A percentile compares a stretch with the other conserved stretches of the same genome.
These are phyloP conservation scores for Arenaria interpres DNA, from an alignment of 2,113 vertebrate species.

Conservation along the genomic window DNA sequence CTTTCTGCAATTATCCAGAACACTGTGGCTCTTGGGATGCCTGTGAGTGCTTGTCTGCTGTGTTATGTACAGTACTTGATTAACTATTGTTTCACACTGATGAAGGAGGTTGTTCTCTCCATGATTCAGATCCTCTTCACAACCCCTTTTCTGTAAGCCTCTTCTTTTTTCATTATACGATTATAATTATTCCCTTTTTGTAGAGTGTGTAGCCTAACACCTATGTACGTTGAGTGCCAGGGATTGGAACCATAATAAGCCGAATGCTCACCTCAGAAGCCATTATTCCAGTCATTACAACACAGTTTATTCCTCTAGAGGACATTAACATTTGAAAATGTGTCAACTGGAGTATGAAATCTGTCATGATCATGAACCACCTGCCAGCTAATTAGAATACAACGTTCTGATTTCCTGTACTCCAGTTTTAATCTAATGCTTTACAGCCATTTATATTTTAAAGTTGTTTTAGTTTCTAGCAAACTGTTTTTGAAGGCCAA, in stretches of 20 bases:
- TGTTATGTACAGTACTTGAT: constrained; percentile 54
- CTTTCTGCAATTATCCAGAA: constrained; percentile 12
- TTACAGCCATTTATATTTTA: constrained; percentile 52
- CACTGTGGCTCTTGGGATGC: background rate
- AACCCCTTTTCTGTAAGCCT: constrained; percentile 51
- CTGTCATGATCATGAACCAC: constrained; percentile 69
- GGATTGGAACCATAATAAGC: constrained; percentile 71
- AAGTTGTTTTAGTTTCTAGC: constrained; percentile 36
- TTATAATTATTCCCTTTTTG: constrained; percentile 71
- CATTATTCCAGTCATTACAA: constrained; percentile 78
- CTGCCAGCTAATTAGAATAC: constrained; percentile 74
- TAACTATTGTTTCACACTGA: constrained; percentile 64
- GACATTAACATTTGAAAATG: constrained; percentile 80
- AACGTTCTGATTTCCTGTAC: constrained; percentile 59
- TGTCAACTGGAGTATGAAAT: constrained; percentile 74
- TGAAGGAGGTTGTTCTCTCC: constrained; percentile 51
- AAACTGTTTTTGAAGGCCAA: constrained; percentile 34
- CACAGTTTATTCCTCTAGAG: constrained; percentile 71
- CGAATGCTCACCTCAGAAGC: constrained; percentile 73
- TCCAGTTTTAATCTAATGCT: constrained; percentile 43
- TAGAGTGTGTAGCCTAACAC: constrained; percentile 67
- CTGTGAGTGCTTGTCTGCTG: background rate
- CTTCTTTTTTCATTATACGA: constrained; percentile 37
- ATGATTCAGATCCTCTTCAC: constrained; percentile 60
- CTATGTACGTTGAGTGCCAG: constrained; percentile 63